Evolutionary conservation across 2,797 vertebrate genomes (phyloP), one percentile per base, ranked within the genome.

Genomic region (Arnoldichthys spilopterus): DNA sequence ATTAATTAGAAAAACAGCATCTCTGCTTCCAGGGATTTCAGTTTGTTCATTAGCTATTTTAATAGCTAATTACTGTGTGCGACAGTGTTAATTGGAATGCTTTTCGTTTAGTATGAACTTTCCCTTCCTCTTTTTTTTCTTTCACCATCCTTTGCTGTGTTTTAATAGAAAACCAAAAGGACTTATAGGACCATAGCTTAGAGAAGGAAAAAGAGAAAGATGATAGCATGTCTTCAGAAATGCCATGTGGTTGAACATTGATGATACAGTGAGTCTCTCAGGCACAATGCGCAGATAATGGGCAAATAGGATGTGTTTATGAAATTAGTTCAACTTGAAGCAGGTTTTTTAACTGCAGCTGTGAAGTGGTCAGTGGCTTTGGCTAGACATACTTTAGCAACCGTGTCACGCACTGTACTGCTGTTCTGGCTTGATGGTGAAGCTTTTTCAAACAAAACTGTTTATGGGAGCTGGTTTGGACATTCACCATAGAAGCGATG

Each of bases 31-130:
- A 77, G 90, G 89, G 90, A 88, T 89, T 90, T 86, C 83, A 85
- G 85, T 92, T 91, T 91, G 87, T 90, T 91, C 89, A 66, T 87
- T 86, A 80, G 86, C 90, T 92, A 90, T 93, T 93, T 93, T 89
- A 89, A 91, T 88, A 89, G 91, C 94, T 97, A 96, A 97, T 97
- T 97, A 95, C 92, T 92, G 93, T 92, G 94, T 87, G 91, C 82
- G 85, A 94, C 94, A 95, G 95, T 95, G 95, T 96, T 96, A 96
- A 97, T 96, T 96, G 95, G 95, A 94, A 96, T 92, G 89, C 82
- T 90, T 90, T 91, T 86, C 89, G 89, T 90, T 63, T 89, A 90
- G 90, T 88, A 77, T 91, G 89, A 93, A 91, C 88, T 91, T 86
- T 86, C 86, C 85, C 88, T 90, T 82, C 85, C 86, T 85, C 85